Evolutionary conservation across 2,113 vertebrate species (phyloP), one percentile per base, ranked within the genome.

Genomic region (Alethe castanea): DNA sequence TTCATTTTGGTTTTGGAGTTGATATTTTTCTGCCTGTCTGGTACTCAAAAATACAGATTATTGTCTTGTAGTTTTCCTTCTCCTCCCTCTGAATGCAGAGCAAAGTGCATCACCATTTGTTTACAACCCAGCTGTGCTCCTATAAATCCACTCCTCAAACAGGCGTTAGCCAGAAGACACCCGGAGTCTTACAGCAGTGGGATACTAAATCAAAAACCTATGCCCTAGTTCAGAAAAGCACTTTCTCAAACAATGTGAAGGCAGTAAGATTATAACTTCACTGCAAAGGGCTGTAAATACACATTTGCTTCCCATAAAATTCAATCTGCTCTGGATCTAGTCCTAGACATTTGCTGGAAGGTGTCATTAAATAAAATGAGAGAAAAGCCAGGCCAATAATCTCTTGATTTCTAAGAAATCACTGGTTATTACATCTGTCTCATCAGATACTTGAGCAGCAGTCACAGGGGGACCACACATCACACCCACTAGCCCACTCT

Each of bases 271-370:
- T 82, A 20, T 17, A 90, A 45, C 31, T 59, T 88, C 22, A 47
- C 60, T 71, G 81, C 81, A 86, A 86, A 86, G 36, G 56, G 54
- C 66, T 88, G 52, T 38, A 90, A 85, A 85, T 80, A 73, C 26
- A 82, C 14, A 5, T 82, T 95, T 85, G 62, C 38, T 96, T 96
- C 66, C 71, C 76, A 92, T 65, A 78, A 93, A 87, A 87, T 73
- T 90, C 81, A 86, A 59, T 86, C 45, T 83, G 64, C 60, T 86
- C 87, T 94, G 95, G 94, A 91, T 86, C 67, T 70, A 59, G 56
- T 66, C 81, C 90, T 77, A 86, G 88, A 54, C 40, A 28, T 86
- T 83, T 92, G 74, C 84, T 86, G 87, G 74, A 94, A 95, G 50
- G 71, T 91, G 67, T 44, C 33, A 95, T 71, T 92, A 94, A 95